Evolutionary conservation across 2,113 vertebrate genomes (phyloP), one percentile per base, ranked within the genome.

Genomic region (Stigmatopora nigra): DNA sequence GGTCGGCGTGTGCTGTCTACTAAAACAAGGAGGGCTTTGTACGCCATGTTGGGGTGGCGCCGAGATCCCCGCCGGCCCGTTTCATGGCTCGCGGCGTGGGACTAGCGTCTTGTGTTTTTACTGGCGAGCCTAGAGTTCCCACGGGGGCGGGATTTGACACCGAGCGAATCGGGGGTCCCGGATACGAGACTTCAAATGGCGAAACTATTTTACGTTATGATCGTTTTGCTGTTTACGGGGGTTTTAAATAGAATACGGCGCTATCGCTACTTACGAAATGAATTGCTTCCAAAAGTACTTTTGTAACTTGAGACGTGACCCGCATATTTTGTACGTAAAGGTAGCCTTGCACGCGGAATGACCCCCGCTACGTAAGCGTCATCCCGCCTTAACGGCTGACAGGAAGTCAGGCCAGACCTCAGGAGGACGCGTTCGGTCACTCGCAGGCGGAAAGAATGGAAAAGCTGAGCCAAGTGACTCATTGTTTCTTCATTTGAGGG

Each of bases 331-430:
- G 25, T 31, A 31, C 25, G 25, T 31, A 31, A 3, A 31, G 25
- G 25, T 31, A 31, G 25, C 25, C 25, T 31, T 31, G 25, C 25
- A 31, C 25, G 25, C 25, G 25, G 25, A 31, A 31, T 2, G 41
- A 20, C 63, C 19, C 19, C 1, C 56, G 65, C 59, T 77, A 69
- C 70, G 58, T 41, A 14, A 48, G 61, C 19, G 49, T 79, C 71
- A 82, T 55, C 56, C 78, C 78, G 77, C 68, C 4, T 68, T 90
- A 81, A 86, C 74, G 84, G 82, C 73, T 86, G 80, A 84, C 52
- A 79, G 87, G 75, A 75, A 73, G 64, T 75, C 71, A 74, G 76
- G 76, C 73, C 76, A 53, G 80, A 79, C 82, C 85, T 83, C 84
- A 68, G 66, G 77, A 72, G 78, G 81, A 75, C 67, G 12, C 67